Base-by-base conservation (phyloP, 2,113 vertebrate genomes). In the Sylvietta virens region DNA sequence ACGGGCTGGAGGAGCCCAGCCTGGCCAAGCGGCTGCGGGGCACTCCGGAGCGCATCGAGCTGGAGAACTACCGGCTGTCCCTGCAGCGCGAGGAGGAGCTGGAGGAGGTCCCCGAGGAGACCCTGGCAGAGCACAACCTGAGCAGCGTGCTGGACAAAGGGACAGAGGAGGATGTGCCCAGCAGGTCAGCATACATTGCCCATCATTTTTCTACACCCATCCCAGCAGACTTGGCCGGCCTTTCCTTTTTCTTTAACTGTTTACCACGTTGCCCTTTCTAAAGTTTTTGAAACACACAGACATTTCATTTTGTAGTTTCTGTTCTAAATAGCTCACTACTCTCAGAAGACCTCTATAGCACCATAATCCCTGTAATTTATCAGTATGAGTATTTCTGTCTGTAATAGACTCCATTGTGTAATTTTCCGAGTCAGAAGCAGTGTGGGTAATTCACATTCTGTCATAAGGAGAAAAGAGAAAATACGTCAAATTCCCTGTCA, bases 91-190 rank as follows among this genome's bases (percentile, higher is more conserved):
- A 99, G 6, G 99, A 99, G 82, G 99, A 99, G 64, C 98, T 99
- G 81, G 98, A 99, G 96, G 99, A 99, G 95, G 99, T 99, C 9
- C 99, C 99, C 0, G 99, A 99, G 90, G 99, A 99, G 97, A 99
- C 99, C 0, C 97, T 99, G 94, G 99, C 99, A 0, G 99, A 99
- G 73, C 99, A 99, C 96, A 99, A 99, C 96, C 98, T 99, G 40
- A 99, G 99, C 98, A 99, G 98, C 1, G 98, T 99, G 60, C 96
- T 99, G 95, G 99, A 99, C 98, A 99, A 99, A 88, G 98, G 97
- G 33, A 93, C 98, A 0, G 98, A 98, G 11, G 98, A 98, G 19
- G 99, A 99, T 67, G 97, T 97, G 40, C 98, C 98, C 92, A 99
- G 99, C 97, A 99, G 99, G 99, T 99, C 70, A 97, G 97, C 76